Base-by-base conservation (phyloP, 2,113 vertebrate species). In the Caretta caretta region DNA sequence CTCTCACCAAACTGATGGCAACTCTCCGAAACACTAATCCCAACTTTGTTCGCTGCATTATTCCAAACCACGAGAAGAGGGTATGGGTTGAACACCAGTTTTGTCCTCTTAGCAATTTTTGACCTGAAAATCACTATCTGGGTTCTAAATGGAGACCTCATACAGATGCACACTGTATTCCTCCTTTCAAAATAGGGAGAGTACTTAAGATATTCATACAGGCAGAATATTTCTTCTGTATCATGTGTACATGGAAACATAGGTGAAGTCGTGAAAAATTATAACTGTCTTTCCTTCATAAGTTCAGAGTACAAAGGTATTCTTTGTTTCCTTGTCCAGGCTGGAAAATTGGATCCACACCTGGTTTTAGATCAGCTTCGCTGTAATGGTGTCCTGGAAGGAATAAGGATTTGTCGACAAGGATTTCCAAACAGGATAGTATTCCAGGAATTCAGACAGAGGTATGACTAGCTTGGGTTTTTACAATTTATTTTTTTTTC, bases 391-490 rank as follows among this genome's bases (percentile, higher is more conserved):
- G 99, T 99, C 78, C 95, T 99, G 86, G 99, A 99, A 97, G 99
- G 99, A 46, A 99, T 99, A 96, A 97, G 99, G 5, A 99, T 99
- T 98, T 99, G 99, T 90, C 99, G 99, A 83, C 99, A 99, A 96
- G 99, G 99, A 19, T 99, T 99, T 97, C 99, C 99, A 25, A 99
- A 99, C 97, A 99, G 99, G 59, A 99, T 99, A 2, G 99, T 99
- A 89, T 99, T 99, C 98, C 99, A 99, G 98, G 99, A 99, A 92
- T 99, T 99, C 97, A 99, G 99, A 92, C 99, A 99, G 97, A 99
- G 99, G 99, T 99, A 81, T 56, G 13, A 48, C 0, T 54, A 35
- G 24, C 2, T 10, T 3, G 1, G 50, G 0, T n/a, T 57, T 42
- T 53, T 16, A 6, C 16, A 35, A 38, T 14, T 38, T 5, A 29